Conservation (phyloP, 2,888 invertebrate genomes). For the Atherix ibis region DNA sequence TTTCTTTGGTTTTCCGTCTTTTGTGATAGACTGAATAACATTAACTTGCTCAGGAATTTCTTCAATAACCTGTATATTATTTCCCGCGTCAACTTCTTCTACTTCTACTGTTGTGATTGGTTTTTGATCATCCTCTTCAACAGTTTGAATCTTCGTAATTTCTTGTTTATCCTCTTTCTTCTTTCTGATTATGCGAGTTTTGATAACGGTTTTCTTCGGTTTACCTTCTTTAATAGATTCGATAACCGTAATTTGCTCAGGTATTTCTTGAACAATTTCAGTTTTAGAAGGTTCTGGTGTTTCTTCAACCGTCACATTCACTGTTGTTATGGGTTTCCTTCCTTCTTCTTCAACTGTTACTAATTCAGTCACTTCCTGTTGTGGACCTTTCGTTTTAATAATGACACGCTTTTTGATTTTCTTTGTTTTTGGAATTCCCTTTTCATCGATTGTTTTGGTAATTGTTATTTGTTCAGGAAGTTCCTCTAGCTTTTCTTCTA, state of each 20-base stretch:
- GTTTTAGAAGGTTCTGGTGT: slow-evolving; percentile 6
- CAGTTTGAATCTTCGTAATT: slow-evolving; percentile 27
- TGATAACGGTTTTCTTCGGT: slow-evolving; percentile 20
- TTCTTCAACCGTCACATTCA: slow-evolving; percentile 17
- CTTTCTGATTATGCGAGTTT: slow-evolving; percentile 24
- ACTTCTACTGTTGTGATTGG: slow-evolving; percentile 23
- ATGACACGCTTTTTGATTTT: slow-evolving; percentile 21
- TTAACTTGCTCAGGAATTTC: slow-evolving; percentile 10
- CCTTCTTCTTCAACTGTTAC: slow-evolving; percentile 29
- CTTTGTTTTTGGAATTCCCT: slow-evolving; percentile 21
- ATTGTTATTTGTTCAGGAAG: slow-evolving; percentile 18
- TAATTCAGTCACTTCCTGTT: slow-evolving; percentile 27
- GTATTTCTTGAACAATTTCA: slow-evolving; percentile 13
- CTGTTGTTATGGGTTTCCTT: slow-evolving; percentile 23
- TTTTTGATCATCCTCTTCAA: slow-evolving; percentile 27
- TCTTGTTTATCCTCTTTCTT: slow-evolving; percentile 26
- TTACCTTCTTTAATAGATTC: slow-evolving; percentile 14
- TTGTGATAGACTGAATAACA: slow-evolving; percentile 10
- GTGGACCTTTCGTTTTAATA: slow-evolving; percentile 23
- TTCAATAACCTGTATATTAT: slow-evolving; percentile 17
- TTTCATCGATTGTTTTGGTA: slow-evolving; percentile 29
- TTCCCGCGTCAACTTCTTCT: slow-evolving; percentile 10
- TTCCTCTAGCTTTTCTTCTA: slow-evolving; percentile 8
- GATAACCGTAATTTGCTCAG: slow-evolving; percentile 15
- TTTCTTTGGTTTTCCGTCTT: slow-evolving; percentile 21